Evolutionary conservation across 2,888 invertebrate species (phyloP), one percentile per base, ranked within the genome.

Genomic region (Zhuqinia jingwanae): DNA sequence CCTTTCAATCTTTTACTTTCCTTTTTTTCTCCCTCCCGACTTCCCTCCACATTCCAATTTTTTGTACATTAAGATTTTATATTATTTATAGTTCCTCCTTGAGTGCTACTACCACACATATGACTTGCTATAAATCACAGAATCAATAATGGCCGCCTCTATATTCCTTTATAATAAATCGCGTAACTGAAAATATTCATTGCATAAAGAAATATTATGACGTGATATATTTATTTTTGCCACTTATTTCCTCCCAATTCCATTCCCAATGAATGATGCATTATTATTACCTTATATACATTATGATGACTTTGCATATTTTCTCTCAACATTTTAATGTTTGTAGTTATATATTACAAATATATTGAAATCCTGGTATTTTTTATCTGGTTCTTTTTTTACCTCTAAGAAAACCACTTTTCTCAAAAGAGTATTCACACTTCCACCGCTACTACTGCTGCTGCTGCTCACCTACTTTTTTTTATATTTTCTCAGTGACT

Each of bases 401-500:
- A 15, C 8, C 36, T 36, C 36, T 36, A 36, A n/a, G n/a, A n/a
- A 36, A 36, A 36, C 36, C 36, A 36, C 36, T 36, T 36, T 36
- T 36, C 36, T 36, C 36, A 36, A 36, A 36, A 36, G 36, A 36
- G 8, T 36, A 8, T 36, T 36, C 36, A 6, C n/a, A n/a, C n/a
- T n/a, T n/a, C n/a, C n/a, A n/a, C n/a, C n/a, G n/a, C n/a, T n/a
- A n/a, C n/a, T n/a, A n/a, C n/a, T n/a, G n/a, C 22, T 68, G 20
- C 47, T 80, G 2, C 58, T 68, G 63, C 25, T 84, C 84, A 78
- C 78, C 84, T 84, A 84, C 84, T 76, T 76, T 36, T 60, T 83
- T 70, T n/a, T n/a, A n/a, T n/a, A n/a, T n/a, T n/a, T 53, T 70
- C 65, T 42, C 70, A 45, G 70, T 50, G 60, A 47, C 65, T 83